These are phyloP conservation scores for Boleophthalmus pectinirostris DNA, from an alignment of 2,113 vertebrate species.

Conservation along the genomic window DNA sequence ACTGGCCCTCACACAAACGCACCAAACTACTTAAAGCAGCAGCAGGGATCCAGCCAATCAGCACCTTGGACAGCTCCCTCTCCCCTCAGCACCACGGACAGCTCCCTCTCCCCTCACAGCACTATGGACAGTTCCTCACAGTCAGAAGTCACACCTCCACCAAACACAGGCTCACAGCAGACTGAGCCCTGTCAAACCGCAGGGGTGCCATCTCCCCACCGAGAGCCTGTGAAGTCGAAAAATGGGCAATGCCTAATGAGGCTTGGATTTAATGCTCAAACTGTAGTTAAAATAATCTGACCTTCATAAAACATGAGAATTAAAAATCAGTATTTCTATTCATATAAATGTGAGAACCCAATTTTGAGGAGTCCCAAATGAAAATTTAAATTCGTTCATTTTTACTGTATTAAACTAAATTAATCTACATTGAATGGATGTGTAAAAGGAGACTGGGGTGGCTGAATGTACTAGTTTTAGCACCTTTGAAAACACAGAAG, in stretches of 20 bases:
- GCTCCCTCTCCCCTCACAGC: constrained; percentile 9
- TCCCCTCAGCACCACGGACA: constrained; percentile 33
- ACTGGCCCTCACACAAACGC: background rate
- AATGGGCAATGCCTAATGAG: background rate
- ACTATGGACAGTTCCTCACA: constrained; percentile 42
- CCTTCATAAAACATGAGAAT: background rate
- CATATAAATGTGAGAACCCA: background rate
- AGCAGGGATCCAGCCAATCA: constrained; percentile 10
- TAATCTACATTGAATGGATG: too few relatives aligned
- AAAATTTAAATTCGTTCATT: too few relatives aligned
- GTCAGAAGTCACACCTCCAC: constrained; percentile 7
- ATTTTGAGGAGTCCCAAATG: too few relatives aligned
- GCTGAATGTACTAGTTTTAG: too few relatives aligned
- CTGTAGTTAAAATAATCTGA: background rate
- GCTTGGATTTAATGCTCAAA: background rate
- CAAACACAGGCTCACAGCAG: constrained; percentile 7
- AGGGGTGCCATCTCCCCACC: constrained; percentile 1
- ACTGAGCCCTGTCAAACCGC: background rate
- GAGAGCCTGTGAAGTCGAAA: background rate
- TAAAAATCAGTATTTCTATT: background rate
- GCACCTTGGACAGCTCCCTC: constrained; percentile 20
- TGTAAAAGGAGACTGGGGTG: too few relatives aligned
- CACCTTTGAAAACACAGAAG: too few relatives aligned
- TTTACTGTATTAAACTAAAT: too few relatives aligned
- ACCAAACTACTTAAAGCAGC: background rate